Percentiles rank a stretch among this genome's conserved stretches.
Conservation (phyloP, 2,113 vertebrate genomes). For the Peromyscus leucopus region DNA sequence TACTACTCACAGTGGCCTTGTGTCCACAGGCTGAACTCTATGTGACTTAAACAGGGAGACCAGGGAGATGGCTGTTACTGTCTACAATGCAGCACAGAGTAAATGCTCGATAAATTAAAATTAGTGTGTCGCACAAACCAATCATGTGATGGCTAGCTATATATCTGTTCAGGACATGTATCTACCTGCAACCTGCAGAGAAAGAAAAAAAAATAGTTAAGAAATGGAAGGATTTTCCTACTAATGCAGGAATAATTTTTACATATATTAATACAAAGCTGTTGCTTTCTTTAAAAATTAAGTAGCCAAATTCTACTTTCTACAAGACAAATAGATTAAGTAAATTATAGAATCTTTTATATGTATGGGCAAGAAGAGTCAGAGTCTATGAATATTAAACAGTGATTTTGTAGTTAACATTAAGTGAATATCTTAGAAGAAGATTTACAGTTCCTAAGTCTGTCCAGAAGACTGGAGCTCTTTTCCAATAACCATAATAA, state of each 20-base stretch:
- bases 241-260: constrained; percentile 54
- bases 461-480: constrained; percentile 56
- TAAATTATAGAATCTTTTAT: constrained; percentile 69
- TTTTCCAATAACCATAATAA: constrained; percentile 73
- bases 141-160: background rate
- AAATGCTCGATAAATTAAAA: background rate
- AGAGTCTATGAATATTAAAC: constrained; percentile 69
- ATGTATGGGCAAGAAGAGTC: background rate
- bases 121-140: background rate
- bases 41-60: background rate
- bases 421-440: constrained; percentile 62
- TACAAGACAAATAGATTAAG: constrained; percentile 70
- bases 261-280: constrained; percentile 52
- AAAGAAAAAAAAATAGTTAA: background rate
- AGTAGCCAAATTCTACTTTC: constrained; percentile 67
- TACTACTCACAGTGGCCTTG: background rate
- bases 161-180: background rate
- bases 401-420: constrained; percentile 61
- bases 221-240: constrained; percentile 26
- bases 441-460: constrained; percentile 61
- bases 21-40: background rate
- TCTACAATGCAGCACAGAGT: background rate
- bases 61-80: fast-evolving
- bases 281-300: constrained; percentile 63
- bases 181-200: constrained; percentile 27